A percentile compares a stretch with the other conserved stretches of the same genome.
These are phyloP conservation scores for Kradibia gibbosae DNA, from an alignment of 1,140 invertebrate species.

Conservation along the genomic window DNA sequence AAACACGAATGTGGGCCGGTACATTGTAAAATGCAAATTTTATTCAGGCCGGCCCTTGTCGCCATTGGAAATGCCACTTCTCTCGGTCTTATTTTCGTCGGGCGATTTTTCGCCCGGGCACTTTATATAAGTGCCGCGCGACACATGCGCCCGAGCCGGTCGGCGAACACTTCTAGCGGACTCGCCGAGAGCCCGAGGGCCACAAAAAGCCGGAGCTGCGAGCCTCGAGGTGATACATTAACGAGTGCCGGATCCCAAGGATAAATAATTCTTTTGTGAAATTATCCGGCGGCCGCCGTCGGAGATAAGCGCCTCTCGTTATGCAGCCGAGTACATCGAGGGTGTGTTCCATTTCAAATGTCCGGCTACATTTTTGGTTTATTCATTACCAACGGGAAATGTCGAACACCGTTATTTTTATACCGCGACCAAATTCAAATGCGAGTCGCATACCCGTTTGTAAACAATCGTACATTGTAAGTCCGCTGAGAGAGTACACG, in stretches of 20 bases:
- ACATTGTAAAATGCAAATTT: conserved; percentile 24
- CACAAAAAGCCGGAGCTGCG: background rate
- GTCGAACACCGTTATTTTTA: background rate
- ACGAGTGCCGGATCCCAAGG: background rate
- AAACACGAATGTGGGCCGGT: conserved; percentile 13
- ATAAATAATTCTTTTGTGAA: background rate
- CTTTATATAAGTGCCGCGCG: background rate
- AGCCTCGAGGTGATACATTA: background rate
- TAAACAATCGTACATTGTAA: background rate
- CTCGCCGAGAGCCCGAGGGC: background rate
- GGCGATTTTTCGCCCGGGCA: background rate
- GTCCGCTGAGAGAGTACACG: background rate
- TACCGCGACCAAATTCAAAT: background rate
- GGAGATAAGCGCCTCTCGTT: background rate
- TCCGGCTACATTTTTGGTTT: background rate
- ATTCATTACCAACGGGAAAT: background rate
- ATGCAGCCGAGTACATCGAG: background rate
- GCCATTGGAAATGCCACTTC: conserved; percentile 11
- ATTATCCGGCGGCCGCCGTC: background rate
- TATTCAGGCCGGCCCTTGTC: conserved; percentile 8
- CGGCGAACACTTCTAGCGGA: too few species aligned
- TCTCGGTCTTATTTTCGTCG: background rate
- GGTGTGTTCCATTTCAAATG: too few species aligned
- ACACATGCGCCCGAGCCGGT: background rate
- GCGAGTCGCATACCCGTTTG: background rate